Conservation (phyloP, 2,888 invertebrate species). For the Aporophyla lueneburgensis region DNA sequence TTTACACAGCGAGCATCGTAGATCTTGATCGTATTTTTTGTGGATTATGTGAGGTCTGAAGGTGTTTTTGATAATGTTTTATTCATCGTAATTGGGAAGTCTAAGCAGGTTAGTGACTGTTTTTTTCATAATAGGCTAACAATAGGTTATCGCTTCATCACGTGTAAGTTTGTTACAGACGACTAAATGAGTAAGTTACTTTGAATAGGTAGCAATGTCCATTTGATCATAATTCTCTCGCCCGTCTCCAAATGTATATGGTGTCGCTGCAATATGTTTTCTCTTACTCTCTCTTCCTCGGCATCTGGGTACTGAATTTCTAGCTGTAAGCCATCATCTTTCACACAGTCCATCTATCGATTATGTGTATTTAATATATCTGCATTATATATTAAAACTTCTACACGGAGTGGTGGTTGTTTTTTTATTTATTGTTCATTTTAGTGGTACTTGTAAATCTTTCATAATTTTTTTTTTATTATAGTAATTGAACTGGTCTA, state of each 20-base stretch:
- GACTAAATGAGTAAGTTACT: not conserved
- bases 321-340: not conserved
- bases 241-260: not conserved
- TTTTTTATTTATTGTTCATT: not conserved
- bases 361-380: not conserved
- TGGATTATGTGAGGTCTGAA: slow-evolving; percentile 23
- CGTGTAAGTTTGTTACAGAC: not conserved
- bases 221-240: not conserved
- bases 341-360: not conserved
- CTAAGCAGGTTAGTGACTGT: slow-evolving; percentile 9
- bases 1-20: slow-evolving; percentile 31
- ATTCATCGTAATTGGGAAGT: slow-evolving; percentile 12
- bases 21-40: slow-evolving; percentile 40
- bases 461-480: not conserved
- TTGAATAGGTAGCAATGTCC: not conserved
- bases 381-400: not conserved
- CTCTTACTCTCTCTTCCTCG: not conserved
- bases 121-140: not conserved
- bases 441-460: not conserved
- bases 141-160: not conserved
- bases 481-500: not conserved
- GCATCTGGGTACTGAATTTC: not conserved
- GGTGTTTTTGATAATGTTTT: slow-evolving; percentile 24
- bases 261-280: not conserved
- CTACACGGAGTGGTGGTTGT: not conserved